Evolutionary conservation across 2,113 vertebrate species (phyloP).

Genomic region (Lucifuga dentata): DNA sequence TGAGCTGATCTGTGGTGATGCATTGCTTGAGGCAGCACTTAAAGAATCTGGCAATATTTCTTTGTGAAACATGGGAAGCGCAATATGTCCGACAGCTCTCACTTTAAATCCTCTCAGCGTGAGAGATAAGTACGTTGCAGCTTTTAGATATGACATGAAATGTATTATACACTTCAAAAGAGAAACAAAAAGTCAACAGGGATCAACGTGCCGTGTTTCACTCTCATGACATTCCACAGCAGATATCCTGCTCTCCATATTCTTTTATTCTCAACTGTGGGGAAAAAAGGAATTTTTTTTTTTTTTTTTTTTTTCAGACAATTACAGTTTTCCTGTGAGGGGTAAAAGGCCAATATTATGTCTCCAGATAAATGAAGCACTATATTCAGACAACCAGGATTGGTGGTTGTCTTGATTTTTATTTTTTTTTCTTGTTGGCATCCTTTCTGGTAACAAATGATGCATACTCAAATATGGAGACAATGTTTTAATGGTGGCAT

Average conservation of each 20-base stretch:
- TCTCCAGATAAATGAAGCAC: neutral
- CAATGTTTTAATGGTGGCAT: too few species aligned
- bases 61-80: slow-evolving; percentile 70
- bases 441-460: too few species aligned
- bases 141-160: slow-evolving; percentile 70
- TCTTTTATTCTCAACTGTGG: too few species aligned
- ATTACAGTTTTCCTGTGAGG: neutral
- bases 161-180: slow-evolving; percentile 58
- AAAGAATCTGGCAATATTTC: slow-evolving; percentile 67
- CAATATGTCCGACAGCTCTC: slow-evolving; percentile 69
- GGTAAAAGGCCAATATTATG: slow-evolving; percentile 6
- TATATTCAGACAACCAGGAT: too few species aligned
- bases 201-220: slow-evolving; percentile 32
- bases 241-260: slow-evolving; percentile 44
- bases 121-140: slow-evolving; percentile 62
- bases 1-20: slow-evolving; percentile 55
- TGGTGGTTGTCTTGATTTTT: too few species aligned
- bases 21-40: slow-evolving; percentile 66
- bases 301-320: slow-evolving; percentile 11
- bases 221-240: slow-evolving; percentile 30
- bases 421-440: too few species aligned
- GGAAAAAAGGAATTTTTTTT: too few species aligned
- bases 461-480: too few species aligned
- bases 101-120: slow-evolving; percentile 68
- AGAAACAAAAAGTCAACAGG: slow-evolving; percentile 33